Conservation (phyloP, 1,140 invertebrate species). For the Aphaenogaster rudis region DNA sequence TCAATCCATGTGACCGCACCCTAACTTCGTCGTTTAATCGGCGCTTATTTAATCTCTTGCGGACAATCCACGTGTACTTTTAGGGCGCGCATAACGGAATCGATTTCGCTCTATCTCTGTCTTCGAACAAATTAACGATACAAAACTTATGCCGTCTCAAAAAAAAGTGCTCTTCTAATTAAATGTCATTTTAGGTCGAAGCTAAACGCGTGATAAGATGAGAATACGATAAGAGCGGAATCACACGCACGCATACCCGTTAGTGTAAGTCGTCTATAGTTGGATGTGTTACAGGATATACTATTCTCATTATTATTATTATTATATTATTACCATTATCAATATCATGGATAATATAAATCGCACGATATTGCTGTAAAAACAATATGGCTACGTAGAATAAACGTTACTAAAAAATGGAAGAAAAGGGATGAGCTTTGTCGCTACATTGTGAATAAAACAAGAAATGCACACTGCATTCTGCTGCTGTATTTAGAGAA, state of each 20-base stretch:
- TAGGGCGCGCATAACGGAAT: slow-evolving; percentile 31
- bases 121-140: slow-evolving; percentile 50
- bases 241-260: slow-evolving; percentile 34
- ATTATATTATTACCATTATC: slow-evolving; percentile 67
- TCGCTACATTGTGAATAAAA: slow-evolving; percentile 8
- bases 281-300: slow-evolving; percentile 53
- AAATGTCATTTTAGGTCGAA: slow-evolving; percentile 66
- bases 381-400: slow-evolving; percentile 61
- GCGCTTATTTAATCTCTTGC: slow-evolving; percentile 29
- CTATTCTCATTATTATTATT: slow-evolving; percentile 67
- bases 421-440: background rate
- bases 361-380: slow-evolving; percentile 36
- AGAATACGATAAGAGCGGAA: slow-evolving; percentile 46
- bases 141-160: slow-evolving; percentile 81
- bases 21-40: slow-evolving; percentile 10
- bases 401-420: slow-evolving; percentile 62
- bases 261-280: slow-evolving; percentile 36
- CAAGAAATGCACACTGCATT: background rate
- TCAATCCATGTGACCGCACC: no score
- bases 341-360: slow-evolving; percentile 51
- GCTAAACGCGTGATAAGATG: slow-evolving; percentile 56
- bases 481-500: slow-evolving; percentile 41
- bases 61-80: slow-evolving; percentile 47
- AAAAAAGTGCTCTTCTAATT: slow-evolving; percentile 84
- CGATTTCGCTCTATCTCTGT: slow-evolving; percentile 36